Percentiles rank a stretch among this genome's conserved stretches.
phyloP scores from a whole-genome alignment of 2,113 vertebrate species.

The Seriola rivoliana region DNA sequence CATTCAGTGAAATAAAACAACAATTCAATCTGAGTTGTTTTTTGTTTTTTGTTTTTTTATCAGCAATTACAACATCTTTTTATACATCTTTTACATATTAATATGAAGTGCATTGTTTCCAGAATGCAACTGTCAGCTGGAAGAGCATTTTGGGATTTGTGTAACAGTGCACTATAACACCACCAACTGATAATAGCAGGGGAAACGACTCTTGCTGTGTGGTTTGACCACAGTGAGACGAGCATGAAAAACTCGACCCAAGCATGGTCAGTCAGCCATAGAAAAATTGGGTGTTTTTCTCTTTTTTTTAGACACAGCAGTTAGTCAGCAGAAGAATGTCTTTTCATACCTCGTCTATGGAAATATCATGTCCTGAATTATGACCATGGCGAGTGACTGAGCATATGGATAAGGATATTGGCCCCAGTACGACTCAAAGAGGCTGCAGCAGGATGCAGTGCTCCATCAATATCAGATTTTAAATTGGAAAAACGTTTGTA shows the following conservation, averaged over 20 bases:
- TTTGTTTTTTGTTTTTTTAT: neutral
- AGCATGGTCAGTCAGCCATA: neutral
- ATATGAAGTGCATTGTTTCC: too few relatives aligned
- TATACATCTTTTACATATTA: too few relatives aligned
- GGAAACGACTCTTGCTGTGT: neutral
- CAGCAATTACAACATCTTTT: too few relatives aligned
- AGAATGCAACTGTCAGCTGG: neutral
- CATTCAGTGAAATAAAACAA: neutral
- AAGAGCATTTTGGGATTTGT: neutral
- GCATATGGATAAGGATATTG: slow-evolving; percentile 52
- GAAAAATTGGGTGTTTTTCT: neutral
- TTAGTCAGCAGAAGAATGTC: neutral
- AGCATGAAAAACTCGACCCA: neutral
- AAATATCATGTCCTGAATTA: slow-evolving; percentile 46
- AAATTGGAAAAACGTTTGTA: slow-evolving; percentile 79
- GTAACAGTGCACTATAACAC: neutral
- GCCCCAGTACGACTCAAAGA: slow-evolving; percentile 50
- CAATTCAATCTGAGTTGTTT: too few relatives aligned
- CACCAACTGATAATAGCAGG: neutral
- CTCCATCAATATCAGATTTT: slow-evolving; percentile 82
- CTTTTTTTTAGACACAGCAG: neutral
- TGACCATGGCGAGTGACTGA: slow-evolving; percentile 14
- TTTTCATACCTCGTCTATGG: slow-evolving; percentile 10
- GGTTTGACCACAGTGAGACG: neutral
- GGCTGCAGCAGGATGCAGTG: slow-evolving; percentile 60